Percentiles rank a stretch among this genome's conserved stretches.
phyloP scores from a whole-genome alignment of 2,797 vertebrate species.

The Decapterus maruadsi region DNA sequence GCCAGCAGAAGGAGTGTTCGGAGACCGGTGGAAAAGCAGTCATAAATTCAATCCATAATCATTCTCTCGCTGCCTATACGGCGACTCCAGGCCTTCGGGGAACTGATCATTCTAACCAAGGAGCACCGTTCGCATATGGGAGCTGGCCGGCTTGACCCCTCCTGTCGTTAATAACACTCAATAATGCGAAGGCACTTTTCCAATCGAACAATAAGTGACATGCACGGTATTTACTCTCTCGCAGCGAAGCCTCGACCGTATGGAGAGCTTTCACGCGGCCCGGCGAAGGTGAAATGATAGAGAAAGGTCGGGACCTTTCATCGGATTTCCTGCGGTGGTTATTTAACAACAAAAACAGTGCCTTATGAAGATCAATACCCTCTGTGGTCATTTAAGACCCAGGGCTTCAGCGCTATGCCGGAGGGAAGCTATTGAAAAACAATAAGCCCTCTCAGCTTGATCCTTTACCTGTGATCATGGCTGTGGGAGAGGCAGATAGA shows the following conservation, averaged over 20 bases:
- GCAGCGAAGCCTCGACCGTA: constrained; percentile 11
- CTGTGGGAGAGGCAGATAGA: constrained; percentile 54
- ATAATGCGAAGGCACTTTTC: constrained; percentile 50
- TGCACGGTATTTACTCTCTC: constrained; percentile 39
- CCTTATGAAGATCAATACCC: constrained; percentile 81
- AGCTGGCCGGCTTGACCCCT: constrained; percentile 24
- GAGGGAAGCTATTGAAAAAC: constrained; percentile 79
- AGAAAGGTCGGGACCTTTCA: constrained; percentile 79
- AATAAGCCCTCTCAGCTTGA: constrained; percentile 77
- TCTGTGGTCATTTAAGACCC: constrained; percentile 81
- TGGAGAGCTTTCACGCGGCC: constrained; percentile 44
- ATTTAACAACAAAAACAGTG: constrained; percentile 80
- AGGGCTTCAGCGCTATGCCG: constrained; percentile 60
- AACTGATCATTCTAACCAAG: constrained; percentile 64
- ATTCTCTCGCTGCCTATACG: constrained; percentile 44
- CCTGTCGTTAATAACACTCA: constrained; percentile 60
- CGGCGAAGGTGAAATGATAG: constrained; percentile 53
- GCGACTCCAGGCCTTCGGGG: constrained; percentile 54
- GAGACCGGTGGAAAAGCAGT: constrained; percentile 49
- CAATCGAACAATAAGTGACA: constrained; percentile 44
- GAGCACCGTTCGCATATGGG: constrained; percentile 27
- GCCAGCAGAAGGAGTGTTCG: constrained; percentile 35
- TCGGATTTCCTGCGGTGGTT: constrained; percentile 73
- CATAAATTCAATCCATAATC: constrained; percentile 69
- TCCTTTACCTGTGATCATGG: constrained; percentile 70